A percentile compares a stretch with the other conserved stretches of the same genome.
These are phyloP conservation scores for Pluvianellus socialis DNA, from an alignment of 2,113 vertebrate species.

Conservation along the genomic window DNA sequence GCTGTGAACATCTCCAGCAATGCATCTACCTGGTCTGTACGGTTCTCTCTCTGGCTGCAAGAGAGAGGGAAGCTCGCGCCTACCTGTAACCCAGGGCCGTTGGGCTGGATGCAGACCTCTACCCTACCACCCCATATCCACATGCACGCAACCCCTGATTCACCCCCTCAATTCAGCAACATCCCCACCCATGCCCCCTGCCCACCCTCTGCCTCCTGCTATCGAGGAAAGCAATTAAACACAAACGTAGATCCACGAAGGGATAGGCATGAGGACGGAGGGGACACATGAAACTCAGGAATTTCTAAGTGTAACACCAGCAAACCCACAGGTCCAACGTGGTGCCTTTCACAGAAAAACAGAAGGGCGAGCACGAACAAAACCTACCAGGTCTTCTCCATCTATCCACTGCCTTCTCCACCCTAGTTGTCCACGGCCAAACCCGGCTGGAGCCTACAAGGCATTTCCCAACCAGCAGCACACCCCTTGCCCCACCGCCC, in stretches of 20 bases:
- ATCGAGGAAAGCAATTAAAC: not conserved
- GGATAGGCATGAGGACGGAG: not conserved
- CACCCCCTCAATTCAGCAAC: not conserved
- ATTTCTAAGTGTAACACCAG: not conserved
- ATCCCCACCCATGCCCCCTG: not conserved
- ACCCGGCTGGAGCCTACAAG: not conserved
- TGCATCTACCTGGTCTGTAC: not conserved
- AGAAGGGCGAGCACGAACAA: not conserved
- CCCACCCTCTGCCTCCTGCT: not conserved
- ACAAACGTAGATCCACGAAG: not conserved
- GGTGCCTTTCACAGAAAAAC: not conserved
- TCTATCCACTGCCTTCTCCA: not conserved
- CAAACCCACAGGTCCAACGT: not conserved
- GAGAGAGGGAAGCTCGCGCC: not conserved
- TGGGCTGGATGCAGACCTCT: not conserved
- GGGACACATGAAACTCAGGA: not conserved
- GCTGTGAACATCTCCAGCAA: not conserved
- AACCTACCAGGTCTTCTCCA: not conserved
- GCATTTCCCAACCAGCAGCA: not conserved
- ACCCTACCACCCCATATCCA: not conserved
- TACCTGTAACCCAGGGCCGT: not conserved
- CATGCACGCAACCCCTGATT: accelerated
- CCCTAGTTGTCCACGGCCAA: not conserved
- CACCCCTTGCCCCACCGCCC: not conserved
- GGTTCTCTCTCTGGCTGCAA: not conserved